These are phyloP conservation scores for Phenganax marumi DNA, from an alignment of 92 coral and sea anemone species.

Conservation along the genomic window DNA sequence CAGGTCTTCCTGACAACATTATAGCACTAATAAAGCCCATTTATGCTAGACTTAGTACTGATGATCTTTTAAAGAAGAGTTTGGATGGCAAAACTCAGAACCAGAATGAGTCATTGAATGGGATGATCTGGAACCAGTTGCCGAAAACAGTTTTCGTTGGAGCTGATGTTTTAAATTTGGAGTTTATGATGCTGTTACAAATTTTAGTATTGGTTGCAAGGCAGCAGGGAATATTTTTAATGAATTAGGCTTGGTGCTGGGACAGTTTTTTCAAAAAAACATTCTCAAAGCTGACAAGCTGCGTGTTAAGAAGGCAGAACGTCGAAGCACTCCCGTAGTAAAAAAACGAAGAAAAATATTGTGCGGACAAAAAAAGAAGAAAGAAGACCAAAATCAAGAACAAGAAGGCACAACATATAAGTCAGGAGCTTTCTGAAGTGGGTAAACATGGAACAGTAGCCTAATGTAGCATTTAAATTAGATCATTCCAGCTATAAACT, in stretches of 20 bases:
- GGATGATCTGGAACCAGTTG: slow-evolving; percentile 45
- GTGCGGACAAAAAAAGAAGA: slow-evolving; percentile 41
- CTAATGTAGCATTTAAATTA: too few relatives aligned
- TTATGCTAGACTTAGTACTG: slow-evolving; percentile 38
- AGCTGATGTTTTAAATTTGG: slow-evolving; percentile 41
- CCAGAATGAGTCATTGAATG: slow-evolving; percentile 51
- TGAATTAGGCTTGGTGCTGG: slow-evolving; percentile 20
- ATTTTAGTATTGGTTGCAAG: slow-evolving; percentile 45
- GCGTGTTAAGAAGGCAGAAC: slow-evolving; percentile 16
- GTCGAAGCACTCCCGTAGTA: too few relatives aligned
- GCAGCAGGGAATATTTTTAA: slow-evolving; percentile 21
- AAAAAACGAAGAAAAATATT: slow-evolving; percentile 26
- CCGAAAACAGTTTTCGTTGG: slow-evolving; percentile 49
- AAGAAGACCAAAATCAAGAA: slow-evolving; percentile 37
- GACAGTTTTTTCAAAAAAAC: too few relatives aligned
- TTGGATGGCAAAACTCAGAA: slow-evolving; percentile 55
- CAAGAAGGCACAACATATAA: slow-evolving; percentile 39
- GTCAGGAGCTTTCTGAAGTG: slow-evolving; percentile 42
- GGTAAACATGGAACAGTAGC: too few relatives aligned
- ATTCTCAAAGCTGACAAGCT: slow-evolving; percentile 6
- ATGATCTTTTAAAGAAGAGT: slow-evolving; percentile 39
- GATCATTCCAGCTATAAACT: too few relatives aligned
- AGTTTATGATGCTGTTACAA: slow-evolving; percentile 47
- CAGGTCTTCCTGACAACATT: slow-evolving; percentile 28
- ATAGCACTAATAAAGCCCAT: slow-evolving; percentile 48